phyloP scores from a whole-genome alignment of 2,888 invertebrate genomes.

The Petrolisthes manimaculis region DNA sequence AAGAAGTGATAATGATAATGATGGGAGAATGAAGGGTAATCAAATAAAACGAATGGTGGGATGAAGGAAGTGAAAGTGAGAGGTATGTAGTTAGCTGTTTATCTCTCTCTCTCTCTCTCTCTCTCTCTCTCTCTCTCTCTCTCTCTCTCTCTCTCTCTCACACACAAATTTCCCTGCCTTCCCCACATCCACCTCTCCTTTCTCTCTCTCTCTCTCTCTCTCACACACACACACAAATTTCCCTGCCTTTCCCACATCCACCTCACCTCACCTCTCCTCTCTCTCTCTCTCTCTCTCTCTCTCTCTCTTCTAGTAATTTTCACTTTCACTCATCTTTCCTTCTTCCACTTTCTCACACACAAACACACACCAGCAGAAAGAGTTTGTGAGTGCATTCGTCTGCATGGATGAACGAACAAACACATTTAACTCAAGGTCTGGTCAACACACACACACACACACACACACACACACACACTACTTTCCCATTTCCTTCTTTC shows the following conservation, averaged over 20 bases:
- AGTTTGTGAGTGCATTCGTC: background rate
- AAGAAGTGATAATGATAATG: background rate
- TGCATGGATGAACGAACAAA: no score
- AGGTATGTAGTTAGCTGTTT: background rate
- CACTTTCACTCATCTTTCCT: no score
- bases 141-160: background rate
- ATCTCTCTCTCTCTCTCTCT: conserved; percentile 17
- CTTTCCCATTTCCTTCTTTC: background rate
- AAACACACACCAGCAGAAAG: no score
- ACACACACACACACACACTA: background rate
- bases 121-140: conserved; percentile 18
- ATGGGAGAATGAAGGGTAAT: background rate
- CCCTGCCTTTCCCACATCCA: no score
- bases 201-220: no score
- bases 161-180: no score
- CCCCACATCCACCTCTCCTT: no score
- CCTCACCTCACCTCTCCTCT: no score
- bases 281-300: no score
- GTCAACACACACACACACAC: background rate
- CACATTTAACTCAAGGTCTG: background rate
- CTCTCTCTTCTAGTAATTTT: no score
- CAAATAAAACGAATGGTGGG: background rate
- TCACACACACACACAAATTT: no score
- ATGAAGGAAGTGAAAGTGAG: background rate
- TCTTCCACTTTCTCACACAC: no score